Evolutionary conservation across 2,888 invertebrate species (phyloP).

Genomic region (Sinohyriopsis cumingii): DNA sequence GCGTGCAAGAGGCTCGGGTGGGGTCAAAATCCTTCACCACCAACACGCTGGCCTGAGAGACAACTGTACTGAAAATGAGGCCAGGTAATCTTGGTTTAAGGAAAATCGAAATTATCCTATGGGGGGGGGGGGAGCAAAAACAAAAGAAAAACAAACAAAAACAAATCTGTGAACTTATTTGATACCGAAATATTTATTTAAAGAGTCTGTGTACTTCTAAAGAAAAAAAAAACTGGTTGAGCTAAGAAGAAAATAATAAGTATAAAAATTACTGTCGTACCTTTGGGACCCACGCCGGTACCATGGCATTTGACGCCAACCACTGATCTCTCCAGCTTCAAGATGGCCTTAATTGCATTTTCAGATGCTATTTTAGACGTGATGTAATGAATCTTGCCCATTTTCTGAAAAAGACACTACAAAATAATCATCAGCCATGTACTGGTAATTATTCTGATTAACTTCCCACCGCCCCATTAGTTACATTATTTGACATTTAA

Average conservation of each 20-base stretch:
- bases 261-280: constrained; percentile 5
- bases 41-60: too few species aligned
- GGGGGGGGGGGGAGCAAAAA: too few species aligned
- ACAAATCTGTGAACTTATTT: not conserved
- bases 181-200: not conserved
- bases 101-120: too few species aligned
- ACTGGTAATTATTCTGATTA: too few species aligned
- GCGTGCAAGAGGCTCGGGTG: too few species aligned
- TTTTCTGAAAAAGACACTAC: constrained; percentile 4
- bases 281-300: constrained; percentile 31
- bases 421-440: too few species aligned
- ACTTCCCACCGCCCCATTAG: too few species aligned
- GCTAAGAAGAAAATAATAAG: not conserved
- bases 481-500: too few species aligned
- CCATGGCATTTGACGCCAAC: constrained; percentile 49
- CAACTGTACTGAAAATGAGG: too few species aligned
- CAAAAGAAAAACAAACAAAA: too few species aligned
- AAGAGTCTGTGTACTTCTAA: not conserved
- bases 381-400: constrained; percentile 34
- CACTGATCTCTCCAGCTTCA: constrained; percentile 37
- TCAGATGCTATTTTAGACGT: constrained; percentile 30
- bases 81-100: too few species aligned
- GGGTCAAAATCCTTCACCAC: too few species aligned
- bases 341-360: constrained; percentile 40
- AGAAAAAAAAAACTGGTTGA: not conserved